phyloP scores from a whole-genome alignment of 2,888 invertebrate species.

The Agonum fuliginosum region DNA sequence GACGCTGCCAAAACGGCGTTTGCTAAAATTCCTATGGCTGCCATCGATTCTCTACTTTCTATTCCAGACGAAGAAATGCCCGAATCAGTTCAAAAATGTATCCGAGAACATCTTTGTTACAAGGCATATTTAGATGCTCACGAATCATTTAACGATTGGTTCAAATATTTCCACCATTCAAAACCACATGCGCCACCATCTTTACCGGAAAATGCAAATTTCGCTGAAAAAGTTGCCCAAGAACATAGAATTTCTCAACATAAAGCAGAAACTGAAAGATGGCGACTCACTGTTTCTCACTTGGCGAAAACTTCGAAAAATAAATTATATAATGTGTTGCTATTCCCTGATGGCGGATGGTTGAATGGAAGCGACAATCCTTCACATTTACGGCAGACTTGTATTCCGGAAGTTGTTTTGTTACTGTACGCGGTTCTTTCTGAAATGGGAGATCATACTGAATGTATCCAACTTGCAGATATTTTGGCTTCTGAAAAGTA shows the following conservation, averaged over 20 bases:
- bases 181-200: constrained; percentile 83
- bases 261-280: constrained; percentile 85
- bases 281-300: constrained; percentile 81
- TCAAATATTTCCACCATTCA: constrained; percentile 85
- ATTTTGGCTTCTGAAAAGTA: constrained; percentile 86
- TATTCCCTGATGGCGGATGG: constrained; percentile 95
- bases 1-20: constrained; percentile 88
- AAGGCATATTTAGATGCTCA: constrained; percentile 91
- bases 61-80: constrained; percentile 72
- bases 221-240: constrained; percentile 91
- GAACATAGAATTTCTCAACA: constrained; percentile 89
- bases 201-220: constrained; percentile 78
- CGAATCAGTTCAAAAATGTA: constrained; percentile 72
- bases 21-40: constrained; percentile 81
- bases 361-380: constrained; percentile 80
- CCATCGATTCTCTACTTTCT: constrained; percentile 76
- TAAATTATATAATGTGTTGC: constrained; percentile 87
- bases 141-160: constrained; percentile 93
- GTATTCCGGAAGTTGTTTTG: constrained; percentile 88
- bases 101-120: constrained; percentile 91
- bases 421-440: constrained; percentile 87
- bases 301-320: constrained; percentile 82
- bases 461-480: constrained; percentile 86
- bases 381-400: constrained; percentile 82
- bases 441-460: constrained; percentile 84